Percentiles rank a stretch among this genome's conserved stretches.
These are phyloP conservation scores for Lymantria dispar DNA, from an alignment of 2,888 invertebrate species.

Conservation along the genomic window DNA sequence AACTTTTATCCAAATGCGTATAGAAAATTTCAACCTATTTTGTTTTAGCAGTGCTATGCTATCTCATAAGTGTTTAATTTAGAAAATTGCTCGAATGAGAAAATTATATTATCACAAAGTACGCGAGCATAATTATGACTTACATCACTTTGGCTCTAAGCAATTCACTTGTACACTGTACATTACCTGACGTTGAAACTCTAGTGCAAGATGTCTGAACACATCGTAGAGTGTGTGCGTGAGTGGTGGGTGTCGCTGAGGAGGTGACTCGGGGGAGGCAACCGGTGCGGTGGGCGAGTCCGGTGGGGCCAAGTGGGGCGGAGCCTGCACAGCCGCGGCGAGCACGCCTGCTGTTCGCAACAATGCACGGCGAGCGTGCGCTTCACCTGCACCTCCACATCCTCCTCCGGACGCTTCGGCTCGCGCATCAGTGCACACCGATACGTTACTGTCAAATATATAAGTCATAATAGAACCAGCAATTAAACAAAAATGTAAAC, in stretches of 20 bases:
- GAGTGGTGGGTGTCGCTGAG: slow-evolving; percentile 57
- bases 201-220: slow-evolving; percentile 76
- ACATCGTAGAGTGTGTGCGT: slow-evolving; percentile 69
- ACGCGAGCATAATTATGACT: too few relatives aligned
- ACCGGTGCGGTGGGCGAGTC: slow-evolving; percentile 6
- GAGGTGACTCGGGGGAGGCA: slow-evolving; percentile 6
- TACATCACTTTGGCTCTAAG: too few relatives aligned
- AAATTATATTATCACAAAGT: too few relatives aligned
- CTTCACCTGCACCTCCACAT: slow-evolving; percentile 90
- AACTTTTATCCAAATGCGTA: too few relatives aligned
- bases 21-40: too few relatives aligned
- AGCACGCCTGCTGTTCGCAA: slow-evolving; percentile 85
- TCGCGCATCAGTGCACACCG: slow-evolving; percentile 78
- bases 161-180: too few relatives aligned
- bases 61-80: too few relatives aligned
- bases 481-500: too few relatives aligned
- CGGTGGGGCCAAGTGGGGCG: slow-evolving; percentile 13
- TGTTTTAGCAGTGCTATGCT: too few relatives aligned
- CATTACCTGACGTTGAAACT: slow-evolving; percentile 66
- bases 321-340: slow-evolving; percentile 33
- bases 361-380: slow-evolving; percentile 86
- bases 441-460: slow-evolving; percentile 48
- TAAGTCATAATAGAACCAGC: too few relatives aligned
- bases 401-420: slow-evolving; percentile 91
- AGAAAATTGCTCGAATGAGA: too few relatives aligned